Base-by-base conservation (phyloP, 1,140 invertebrate genomes). In the Philotrypesis tridentata region DNA sequence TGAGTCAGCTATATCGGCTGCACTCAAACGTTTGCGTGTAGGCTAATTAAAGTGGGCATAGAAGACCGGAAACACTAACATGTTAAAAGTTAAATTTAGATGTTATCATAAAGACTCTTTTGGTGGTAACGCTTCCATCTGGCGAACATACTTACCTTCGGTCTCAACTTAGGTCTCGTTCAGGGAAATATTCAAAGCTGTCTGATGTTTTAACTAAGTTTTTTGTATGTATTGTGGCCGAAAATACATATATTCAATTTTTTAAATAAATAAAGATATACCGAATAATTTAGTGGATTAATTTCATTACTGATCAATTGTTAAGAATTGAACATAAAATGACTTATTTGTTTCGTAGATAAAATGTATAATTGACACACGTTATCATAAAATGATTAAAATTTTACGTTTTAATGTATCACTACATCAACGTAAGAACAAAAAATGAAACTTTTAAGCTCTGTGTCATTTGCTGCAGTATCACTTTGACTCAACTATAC, bases 91-190 rank as follows among this genome's bases (percentile, higher is more conserved):
- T 73, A 73, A 37, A 55, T 73, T 60, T 73, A 73, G 71, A 73
- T 73, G 71, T 73, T 73, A 73, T 73, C 71, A 60, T 73, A 73
- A 73, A 73, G 43, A 73, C 14, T 33, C 68, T 71, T 29, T 43
- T n/a, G 29, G 21, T 29, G 61, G 48, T n/a, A 55, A 17, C 17
- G 48, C 48, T 55, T 55, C 48, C 48, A 55, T 55, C 48, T 55
- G 48, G 21, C 48, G 48, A 55, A 55, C 48, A 55, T 17, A 55
- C 33, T 37, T 37, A 37, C 0, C 48, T 55, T 55, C 48, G 17
- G 21, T 17, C 17, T 55, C 7, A 55, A 55, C 0, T 55, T 55
- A 21, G 48, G 2, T 6, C 5, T 6, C 17, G 21, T n/a, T 7
- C 0, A 55, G 21, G 17, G 17, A n/a, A 55, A 14, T 43, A 43